Base-by-base conservation (phyloP, 1,140 invertebrate species). In the Ostrea denselamellosa region DNA sequence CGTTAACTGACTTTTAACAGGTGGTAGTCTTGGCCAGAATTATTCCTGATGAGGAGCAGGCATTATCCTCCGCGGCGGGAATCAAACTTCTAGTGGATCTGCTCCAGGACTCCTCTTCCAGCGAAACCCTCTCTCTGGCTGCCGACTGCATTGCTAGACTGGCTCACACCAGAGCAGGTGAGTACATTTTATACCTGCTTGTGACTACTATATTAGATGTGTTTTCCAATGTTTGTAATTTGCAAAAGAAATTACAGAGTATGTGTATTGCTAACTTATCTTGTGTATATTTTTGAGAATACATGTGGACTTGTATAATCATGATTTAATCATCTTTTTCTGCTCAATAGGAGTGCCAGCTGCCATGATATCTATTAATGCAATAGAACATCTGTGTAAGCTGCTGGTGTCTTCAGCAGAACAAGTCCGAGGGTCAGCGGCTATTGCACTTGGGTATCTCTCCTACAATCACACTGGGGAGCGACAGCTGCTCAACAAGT, bases 21-120 rank as follows among this genome's bases (percentile, higher is more conserved):
- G 91, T 94, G n/a, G 93, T 95, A 7, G 91, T 95, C 17, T 85
- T 95, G 53, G 91, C 94, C 17, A 91, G 93, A 14, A 94, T 95
- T 68, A 94, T 95, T 34, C 93, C 94, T 19, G 94, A 95, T 89
- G 93, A 94, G 85, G 94, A 94, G 83, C 93, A 94, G 83, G 94
- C 94, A 0, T 90, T 92, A 88, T 93, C 93, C 0, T 94, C 94
- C 28, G 94, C 94, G 14, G 90, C 90, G 2, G 94, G 94, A 56
- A 94, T 94, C 88, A 94, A 94, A 87, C 89, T 94, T 19, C 83
- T 95, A 8, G 91, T 93, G 8, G 94, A 95, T 62, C 88, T 94
- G 2, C 91, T 95, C 14, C 90, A 93, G 68, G 90, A 93, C 82
- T 94, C 94, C 2, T 87, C 88, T 44, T 91, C 89, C 54, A 91